Conservation (phyloP, 1,140 invertebrate genomes). For the Nasonia longicornis region DNA sequence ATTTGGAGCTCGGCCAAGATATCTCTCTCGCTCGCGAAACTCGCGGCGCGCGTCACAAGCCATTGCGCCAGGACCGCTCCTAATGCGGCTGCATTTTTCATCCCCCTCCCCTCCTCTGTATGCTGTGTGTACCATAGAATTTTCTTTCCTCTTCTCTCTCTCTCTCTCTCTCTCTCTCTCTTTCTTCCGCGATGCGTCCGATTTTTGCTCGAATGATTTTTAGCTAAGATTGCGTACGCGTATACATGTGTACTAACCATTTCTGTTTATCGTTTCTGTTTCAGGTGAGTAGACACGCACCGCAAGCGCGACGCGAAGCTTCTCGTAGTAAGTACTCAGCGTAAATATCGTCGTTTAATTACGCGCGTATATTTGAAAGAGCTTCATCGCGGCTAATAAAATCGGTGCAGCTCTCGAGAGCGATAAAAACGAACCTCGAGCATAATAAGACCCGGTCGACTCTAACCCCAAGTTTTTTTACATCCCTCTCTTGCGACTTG, state of each 20-base stretch:
- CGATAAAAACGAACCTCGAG: no score
- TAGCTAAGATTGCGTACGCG: neutral
- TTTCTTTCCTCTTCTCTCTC: neutral
- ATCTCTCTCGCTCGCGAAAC: neutral
- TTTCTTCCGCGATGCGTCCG: neutral
- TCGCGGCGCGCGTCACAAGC: slow-evolving; percentile 36
- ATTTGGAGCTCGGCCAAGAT: slow-evolving; percentile 35
- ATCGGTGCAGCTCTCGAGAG: neutral
- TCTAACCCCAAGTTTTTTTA: no score
- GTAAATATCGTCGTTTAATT: neutral
- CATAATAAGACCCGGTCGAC: no score
- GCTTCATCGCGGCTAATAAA: neutral
- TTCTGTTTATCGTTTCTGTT: neutral
- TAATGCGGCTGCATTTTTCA: slow-evolving; percentile 26
- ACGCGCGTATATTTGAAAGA: no score
- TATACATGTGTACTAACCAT: neutral
- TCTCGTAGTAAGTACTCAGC: neutral
- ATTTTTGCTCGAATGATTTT: neutral
- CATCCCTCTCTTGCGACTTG: neutral
- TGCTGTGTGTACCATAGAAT: neutral
- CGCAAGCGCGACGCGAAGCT: neutral
- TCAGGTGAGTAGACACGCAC: neutral
- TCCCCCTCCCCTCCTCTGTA: neutral
- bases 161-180: neutral
- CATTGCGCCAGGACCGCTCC: slow-evolving; percentile 36